These are phyloP conservation scores for Symphodus melops DNA, from an alignment of 2,113 vertebrate genomes.

Conservation along the genomic window DNA sequence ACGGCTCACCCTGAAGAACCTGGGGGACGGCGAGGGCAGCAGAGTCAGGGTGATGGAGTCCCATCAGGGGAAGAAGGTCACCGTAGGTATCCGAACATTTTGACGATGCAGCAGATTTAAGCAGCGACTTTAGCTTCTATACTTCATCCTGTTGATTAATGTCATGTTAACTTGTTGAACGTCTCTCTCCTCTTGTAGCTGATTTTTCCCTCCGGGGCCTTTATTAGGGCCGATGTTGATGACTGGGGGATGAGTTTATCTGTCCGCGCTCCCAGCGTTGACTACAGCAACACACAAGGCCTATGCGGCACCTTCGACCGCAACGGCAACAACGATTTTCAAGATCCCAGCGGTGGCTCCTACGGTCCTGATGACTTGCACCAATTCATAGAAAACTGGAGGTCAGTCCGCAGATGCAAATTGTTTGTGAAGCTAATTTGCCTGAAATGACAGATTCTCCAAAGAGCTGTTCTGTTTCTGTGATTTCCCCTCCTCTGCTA, in stretches of 20 bases:
- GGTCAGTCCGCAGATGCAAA: constrained; percentile 61
- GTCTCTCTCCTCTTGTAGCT: constrained; percentile 71
- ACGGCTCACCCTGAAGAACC: constrained; percentile 74
- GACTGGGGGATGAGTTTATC: constrained; percentile 85
- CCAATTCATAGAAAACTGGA: constrained; percentile 82
- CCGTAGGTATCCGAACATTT: constrained; percentile 79
- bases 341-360: constrained; percentile 43
- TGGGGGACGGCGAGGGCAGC: background rate
- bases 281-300: constrained; percentile 82
- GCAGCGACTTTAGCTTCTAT: background rate
- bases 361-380: constrained; percentile 57
- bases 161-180: constrained; percentile 34
- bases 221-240: constrained; percentile 79
- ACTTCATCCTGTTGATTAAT: background rate
- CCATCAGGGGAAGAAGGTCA: constrained; percentile 87
- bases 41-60: constrained; percentile 82
- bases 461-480: background rate
- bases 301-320: constrained; percentile 83
- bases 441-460: background rate
- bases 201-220: constrained; percentile 85
- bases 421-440: background rate
- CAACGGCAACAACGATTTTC: constrained; percentile 82
- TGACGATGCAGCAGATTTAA: constrained; percentile 11
- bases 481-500: constrained; percentile 48
- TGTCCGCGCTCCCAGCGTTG: constrained; percentile 70